A percentile compares a stretch with the other conserved stretches of the same genome.
These are phyloP conservation scores for Kryptopterus vitreolus DNA, from an alignment of 2,797 vertebrate species.

Conservation along the genomic window DNA sequence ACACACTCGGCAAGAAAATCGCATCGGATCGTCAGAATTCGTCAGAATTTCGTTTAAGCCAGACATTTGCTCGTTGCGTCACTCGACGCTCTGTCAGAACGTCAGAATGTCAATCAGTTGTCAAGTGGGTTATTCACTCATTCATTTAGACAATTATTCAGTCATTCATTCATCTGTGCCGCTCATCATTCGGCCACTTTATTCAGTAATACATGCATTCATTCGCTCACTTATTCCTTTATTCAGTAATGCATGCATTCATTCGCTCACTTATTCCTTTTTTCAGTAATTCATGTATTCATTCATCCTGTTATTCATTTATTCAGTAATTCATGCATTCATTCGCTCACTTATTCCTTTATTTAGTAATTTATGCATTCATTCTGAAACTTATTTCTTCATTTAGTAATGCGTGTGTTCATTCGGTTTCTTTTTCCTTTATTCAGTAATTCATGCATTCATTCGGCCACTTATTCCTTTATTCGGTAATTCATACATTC, in stretches of 20 bases:
- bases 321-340: background rate
- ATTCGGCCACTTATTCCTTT: too few species aligned
- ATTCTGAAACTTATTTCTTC: too few species aligned
- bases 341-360: too few species aligned
- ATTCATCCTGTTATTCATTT: background rate
- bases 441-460: background rate
- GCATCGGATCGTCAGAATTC: conserved; percentile 40
- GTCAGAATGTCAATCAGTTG: background rate
- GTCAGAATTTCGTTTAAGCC: too few species aligned
- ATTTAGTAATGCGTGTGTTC: background rate
- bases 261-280: background rate
- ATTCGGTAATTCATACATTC: too few species aligned
- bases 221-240: background rate
- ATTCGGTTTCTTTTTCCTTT: background rate
- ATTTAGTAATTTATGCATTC: too few species aligned
- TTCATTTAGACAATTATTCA: background rate
- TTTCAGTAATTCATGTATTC: background rate
- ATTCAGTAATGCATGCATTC: background rate
- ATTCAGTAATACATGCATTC: background rate
- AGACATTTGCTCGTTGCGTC: too few species aligned
- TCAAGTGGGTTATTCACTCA: background rate
- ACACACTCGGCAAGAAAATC: conserved; percentile 24
- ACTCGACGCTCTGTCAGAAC: too few species aligned
- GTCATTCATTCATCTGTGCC: background rate
- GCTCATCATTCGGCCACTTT: too few species aligned